Percentiles rank a stretch among this genome's conserved stretches.
phyloP scores from a whole-genome alignment of 2,888 invertebrate genomes.

The Plebejus melissa region DNA sequence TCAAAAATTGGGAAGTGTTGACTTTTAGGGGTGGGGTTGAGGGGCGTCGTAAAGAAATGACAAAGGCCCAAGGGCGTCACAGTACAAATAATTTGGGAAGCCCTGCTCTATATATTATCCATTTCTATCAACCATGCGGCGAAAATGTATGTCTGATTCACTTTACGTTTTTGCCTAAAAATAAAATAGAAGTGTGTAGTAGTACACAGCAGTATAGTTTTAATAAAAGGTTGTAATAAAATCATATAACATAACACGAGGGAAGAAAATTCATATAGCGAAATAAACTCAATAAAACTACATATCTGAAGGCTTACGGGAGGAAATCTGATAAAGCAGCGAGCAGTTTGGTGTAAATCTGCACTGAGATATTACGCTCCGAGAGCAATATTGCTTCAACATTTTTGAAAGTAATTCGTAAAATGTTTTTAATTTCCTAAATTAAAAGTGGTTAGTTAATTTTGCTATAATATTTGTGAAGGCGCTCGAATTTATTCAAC shows the following conservation, averaged over 20 bases:
- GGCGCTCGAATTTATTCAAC: not conserved
- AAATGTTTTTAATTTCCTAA: not conserved
- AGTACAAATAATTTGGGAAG: no score
- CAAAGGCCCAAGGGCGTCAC: no score
- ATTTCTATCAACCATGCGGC: no score
- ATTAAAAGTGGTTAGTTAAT: not conserved
- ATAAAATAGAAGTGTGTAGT: no score
- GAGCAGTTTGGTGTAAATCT: not conserved
- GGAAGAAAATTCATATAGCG: not conserved
- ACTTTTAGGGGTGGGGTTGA: no score
- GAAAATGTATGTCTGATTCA: no score
- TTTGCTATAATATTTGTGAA: not conserved
- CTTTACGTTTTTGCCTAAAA: no score
- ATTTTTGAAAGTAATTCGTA: not conserved
- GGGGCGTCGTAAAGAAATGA: no score
- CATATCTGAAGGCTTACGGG: conserved; percentile 2
- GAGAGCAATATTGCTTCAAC: not conserved
- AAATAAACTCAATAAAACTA: conserved; percentile 6
- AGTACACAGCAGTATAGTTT: no score
- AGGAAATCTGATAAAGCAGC: not conserved
- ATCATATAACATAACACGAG: not conserved
- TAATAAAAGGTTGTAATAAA: no score
- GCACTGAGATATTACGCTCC: not conserved
- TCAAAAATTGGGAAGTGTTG: no score
- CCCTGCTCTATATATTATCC: no score